phyloP scores from a whole-genome alignment of 2,797 vertebrate genomes.

The Gorsachius magnificus region DNA sequence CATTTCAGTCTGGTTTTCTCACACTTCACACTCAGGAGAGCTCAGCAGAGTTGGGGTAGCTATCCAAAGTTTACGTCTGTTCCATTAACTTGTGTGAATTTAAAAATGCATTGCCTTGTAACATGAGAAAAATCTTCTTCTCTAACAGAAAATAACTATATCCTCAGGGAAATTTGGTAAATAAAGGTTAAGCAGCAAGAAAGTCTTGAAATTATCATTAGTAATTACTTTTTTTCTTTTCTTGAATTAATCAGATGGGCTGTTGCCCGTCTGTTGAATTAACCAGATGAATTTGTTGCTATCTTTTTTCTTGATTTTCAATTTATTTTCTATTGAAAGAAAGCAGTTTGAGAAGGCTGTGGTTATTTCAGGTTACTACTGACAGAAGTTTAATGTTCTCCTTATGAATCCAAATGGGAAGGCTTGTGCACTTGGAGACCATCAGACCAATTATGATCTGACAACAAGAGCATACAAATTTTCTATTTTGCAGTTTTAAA shows the following conservation, averaged over 20 bases:
- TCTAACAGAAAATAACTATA: not conserved
- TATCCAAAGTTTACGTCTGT: not conserved
- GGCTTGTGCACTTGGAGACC: not conserved
- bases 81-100: not conserved
- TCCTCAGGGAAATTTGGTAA: not conserved
- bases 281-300: not conserved
- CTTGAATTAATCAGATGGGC: not conserved
- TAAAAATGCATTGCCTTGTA: not conserved
- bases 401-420: not conserved
- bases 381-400: not conserved
- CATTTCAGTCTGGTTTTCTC: not conserved
- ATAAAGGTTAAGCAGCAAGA: not conserved
- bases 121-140: not conserved
- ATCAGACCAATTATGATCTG: not conserved
- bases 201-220: not conserved
- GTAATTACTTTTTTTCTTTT: not conserved
- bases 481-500: not conserved
- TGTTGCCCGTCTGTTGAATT: not conserved
- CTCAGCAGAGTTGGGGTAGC: not conserved
- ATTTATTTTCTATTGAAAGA: not conserved
- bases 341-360: not conserved
- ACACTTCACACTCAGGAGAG: not conserved
- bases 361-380: not conserved
- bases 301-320: not conserved
- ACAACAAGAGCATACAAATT: not conserved